Base-by-base conservation (phyloP, 2,888 invertebrate genomes). In the Hemicrepidius hirtus region DNA sequence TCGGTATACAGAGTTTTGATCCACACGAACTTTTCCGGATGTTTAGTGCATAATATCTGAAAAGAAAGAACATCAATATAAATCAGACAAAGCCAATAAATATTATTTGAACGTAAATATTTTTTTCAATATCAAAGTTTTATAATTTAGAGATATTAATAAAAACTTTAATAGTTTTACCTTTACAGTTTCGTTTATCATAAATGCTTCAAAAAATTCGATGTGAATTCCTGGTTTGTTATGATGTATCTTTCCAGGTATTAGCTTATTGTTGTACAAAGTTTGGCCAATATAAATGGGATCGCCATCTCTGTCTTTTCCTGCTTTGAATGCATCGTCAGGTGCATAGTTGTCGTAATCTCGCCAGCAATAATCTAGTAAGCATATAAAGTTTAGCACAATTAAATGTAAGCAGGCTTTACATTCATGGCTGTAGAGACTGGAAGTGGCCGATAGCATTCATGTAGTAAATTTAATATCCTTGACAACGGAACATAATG, bases 231-330 rank as follows among this genome's bases (percentile, higher is more conserved):
- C 18, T 13, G 16, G 18, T 0, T 49, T 18, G 18, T 66, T 53
- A 10, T 71, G 13, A 18, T 71, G 71, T 20, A 71, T 66, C 53
- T 71, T 71, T 24, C 71, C 71, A 18, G 71, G 71, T 32, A 71
- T 71, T 49, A 71, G 20, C 20, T 71, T 71, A 18, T 71, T 66
- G n/a, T 66, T 60, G 10, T 24, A 66, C 12, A 71, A 53, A 59
- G 49, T 71, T 69, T 75, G 75, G 3, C 75, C 75, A 46, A 75
- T 68, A 63, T 74, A 75, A 35, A 71, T 74, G 16, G 68, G 59
- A 12, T 35, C 24, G 9, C 64, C 66, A 32, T 71, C 40, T 35
- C 68, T 18, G 21, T 60, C 75, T 32, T 32, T 62, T n/a, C 71
- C 74, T 16, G 65, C 71, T 41, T 62, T 68, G 13, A 69, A 40